phyloP scores from a whole-genome alignment of 2,113 vertebrate species.

The Tringa solitaria region DNA sequence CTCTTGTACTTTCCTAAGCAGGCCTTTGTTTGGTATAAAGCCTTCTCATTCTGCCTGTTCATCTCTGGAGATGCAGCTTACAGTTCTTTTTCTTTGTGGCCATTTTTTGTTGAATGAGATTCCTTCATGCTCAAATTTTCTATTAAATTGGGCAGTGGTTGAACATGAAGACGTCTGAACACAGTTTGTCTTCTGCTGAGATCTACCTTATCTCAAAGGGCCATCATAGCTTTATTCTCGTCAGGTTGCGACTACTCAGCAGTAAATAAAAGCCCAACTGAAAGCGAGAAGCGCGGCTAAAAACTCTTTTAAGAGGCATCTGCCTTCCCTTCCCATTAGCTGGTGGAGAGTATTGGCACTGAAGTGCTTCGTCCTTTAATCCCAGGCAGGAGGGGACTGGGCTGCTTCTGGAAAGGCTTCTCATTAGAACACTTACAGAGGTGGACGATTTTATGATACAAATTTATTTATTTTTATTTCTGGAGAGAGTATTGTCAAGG shows the following conservation, averaged over 20 bases:
- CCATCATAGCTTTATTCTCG: neutral
- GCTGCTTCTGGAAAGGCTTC: neutral
- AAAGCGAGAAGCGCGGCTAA: neutral
- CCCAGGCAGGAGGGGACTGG: neutral
- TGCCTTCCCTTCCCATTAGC: neutral
- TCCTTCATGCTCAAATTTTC: neutral
- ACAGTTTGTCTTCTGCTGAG: neutral
- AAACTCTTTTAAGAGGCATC: neutral
- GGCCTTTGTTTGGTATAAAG: neutral
- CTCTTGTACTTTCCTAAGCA: neutral
- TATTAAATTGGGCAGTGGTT: neutral
- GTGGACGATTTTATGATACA: neutral
- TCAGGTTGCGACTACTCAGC: neutral
- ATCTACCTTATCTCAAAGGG: neutral
- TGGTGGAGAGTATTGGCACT: neutral
- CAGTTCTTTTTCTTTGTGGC: neutral
- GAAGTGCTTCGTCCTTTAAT: neutral
- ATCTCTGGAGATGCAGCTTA: neutral
- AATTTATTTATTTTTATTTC: neutral
- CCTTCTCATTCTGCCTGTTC: neutral
- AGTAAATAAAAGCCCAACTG: neutral
- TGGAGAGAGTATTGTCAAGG: neutral
- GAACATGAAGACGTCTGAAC: neutral
- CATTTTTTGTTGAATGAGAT: neutral
- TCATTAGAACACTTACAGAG: neutral